Evolutionary conservation across 2,888 invertebrate genomes (phyloP).

Genomic region (Boloria selene): DNA sequence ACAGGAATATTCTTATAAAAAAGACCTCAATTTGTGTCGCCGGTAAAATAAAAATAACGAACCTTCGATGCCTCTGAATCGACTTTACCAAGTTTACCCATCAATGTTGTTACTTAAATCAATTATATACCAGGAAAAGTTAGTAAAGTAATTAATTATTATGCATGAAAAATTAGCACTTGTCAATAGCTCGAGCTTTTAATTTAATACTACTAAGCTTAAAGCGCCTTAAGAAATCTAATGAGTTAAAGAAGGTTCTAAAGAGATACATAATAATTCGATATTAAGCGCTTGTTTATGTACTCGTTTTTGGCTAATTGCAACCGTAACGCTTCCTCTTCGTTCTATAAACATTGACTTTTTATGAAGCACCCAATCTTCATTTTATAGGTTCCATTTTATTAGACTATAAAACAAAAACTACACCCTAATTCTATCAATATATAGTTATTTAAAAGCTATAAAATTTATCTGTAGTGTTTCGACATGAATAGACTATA

Average conservation of each 20-base stretch:
- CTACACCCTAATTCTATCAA: slow-evolving; percentile 17
- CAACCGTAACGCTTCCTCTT: too few species aligned
- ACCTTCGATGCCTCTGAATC: slow-evolving; percentile 55
- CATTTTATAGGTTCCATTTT: slow-evolving; percentile 12
- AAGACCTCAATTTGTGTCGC: slow-evolving; percentile 74
- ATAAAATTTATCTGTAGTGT: slow-evolving; percentile 22
- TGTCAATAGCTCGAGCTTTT: slow-evolving; percentile 21
- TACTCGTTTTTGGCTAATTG: too few species aligned
- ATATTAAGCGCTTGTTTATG: not conserved
- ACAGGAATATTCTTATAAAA: slow-evolving; percentile 75
- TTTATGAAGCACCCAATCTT: slow-evolving; percentile 12
- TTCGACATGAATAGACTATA: slow-evolving; percentile 17
- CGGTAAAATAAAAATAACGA: slow-evolving; percentile 66
- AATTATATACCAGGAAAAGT: slow-evolving; percentile 38
- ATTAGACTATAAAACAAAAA: slow-evolving; percentile 18
- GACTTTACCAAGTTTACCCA: slow-evolving; percentile 57
- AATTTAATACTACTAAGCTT: slow-evolving; percentile 1
- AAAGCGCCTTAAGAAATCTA: slow-evolving; percentile 1
- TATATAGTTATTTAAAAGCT: slow-evolving; percentile 14
- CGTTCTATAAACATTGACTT: slow-evolving; percentile 2
- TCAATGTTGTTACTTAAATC: slow-evolving; percentile 49
- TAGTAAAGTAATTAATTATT: slow-evolving; percentile 30
- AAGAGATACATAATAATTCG: not conserved
- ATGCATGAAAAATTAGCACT: slow-evolving; percentile 26
- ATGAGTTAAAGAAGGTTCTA: not conserved